Evolutionary conservation across 2,888 invertebrate genomes (phyloP).

Genomic region (Standfussiana lucernea): DNA sequence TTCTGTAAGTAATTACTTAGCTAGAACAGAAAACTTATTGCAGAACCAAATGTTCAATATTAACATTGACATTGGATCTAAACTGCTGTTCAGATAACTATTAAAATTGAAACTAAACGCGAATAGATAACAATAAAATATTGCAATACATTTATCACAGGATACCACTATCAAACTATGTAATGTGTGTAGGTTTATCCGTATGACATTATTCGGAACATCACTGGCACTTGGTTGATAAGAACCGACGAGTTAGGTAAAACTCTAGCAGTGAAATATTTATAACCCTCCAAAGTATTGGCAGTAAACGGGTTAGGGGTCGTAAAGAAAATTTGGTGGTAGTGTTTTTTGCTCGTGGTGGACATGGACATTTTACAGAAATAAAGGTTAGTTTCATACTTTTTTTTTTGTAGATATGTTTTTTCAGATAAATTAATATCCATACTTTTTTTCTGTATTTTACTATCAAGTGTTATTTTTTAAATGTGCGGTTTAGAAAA

Average conservation of each 20-base stretch:
- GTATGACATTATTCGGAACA: constrained; percentile 25
- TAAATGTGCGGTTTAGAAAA: not conserved
- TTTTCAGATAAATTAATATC: not conserved
- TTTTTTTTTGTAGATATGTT: not conserved
- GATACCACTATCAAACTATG: constrained; percentile 59
- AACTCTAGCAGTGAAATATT: constrained; percentile 50
- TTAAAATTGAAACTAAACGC: constrained; percentile 16
- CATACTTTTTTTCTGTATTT: not conserved
- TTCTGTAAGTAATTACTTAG: not conserved
- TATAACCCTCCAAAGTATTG: constrained; percentile 30
- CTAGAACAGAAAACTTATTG: not conserved
- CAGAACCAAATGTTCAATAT: not conserved
- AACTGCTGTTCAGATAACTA: constrained; percentile 2
- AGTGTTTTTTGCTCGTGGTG: constrained; percentile 2
- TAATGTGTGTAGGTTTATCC: constrained; percentile 61
- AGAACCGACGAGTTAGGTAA: constrained; percentile 18
- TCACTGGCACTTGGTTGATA: constrained; percentile 48
- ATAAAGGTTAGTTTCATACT: constrained; percentile 62
- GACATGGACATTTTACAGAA: constrained; percentile 27
- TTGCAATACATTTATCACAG: constrained; percentile 57
- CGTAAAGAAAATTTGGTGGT: constrained; percentile 55
- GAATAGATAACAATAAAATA: constrained; percentile 40
- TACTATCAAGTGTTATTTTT: not conserved
- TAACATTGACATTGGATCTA: not conserved
- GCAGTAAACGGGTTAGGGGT: constrained; percentile 46